Evolutionary conservation across 2,797 vertebrate genomes (phyloP).

Genomic region (Sphenopsis melanotis): DNA sequence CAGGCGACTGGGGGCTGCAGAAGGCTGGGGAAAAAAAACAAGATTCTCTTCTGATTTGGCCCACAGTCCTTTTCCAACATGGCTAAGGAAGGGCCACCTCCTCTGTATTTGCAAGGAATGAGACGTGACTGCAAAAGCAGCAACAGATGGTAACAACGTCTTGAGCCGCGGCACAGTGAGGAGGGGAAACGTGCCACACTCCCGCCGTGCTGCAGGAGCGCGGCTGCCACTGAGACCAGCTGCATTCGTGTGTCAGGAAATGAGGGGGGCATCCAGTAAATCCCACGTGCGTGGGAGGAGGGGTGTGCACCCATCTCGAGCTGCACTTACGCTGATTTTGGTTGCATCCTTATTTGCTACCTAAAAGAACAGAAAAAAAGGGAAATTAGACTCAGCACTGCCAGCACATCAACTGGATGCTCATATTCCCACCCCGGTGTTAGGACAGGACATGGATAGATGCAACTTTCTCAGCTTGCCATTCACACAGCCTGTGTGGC

Average conservation of each 20-base stretch:
- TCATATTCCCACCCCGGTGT: neutral
- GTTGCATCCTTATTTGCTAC: slow-evolving; percentile 85
- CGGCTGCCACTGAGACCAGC: neutral
- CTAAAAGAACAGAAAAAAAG: slow-evolving; percentile 73
- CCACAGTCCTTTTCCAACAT: neutral
- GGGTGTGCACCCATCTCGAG: neutral
- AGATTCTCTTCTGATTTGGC: no score
- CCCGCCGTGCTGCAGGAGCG: neutral
- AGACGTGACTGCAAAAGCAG: neutral
- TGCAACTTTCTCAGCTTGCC: neutral
- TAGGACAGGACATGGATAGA: neutral
- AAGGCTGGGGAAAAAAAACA: neutral
- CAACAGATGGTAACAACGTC: neutral
- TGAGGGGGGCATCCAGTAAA: neutral
- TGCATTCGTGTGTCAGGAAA: neutral
- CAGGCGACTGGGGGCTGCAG: neutral
- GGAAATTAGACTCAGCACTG: neutral
- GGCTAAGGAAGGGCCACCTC: neutral
- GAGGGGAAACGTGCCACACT: neutral
- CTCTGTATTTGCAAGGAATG: neutral
- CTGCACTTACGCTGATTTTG: slow-evolving; percentile 93
- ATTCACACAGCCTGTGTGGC: neutral
- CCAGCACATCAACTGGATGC: neutral
- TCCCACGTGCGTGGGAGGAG: neutral
- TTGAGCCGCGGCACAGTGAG: neutral